phyloP scores from a whole-genome alignment of 1,140 invertebrate genomes.

The Zaprionus davidi region DNA sequence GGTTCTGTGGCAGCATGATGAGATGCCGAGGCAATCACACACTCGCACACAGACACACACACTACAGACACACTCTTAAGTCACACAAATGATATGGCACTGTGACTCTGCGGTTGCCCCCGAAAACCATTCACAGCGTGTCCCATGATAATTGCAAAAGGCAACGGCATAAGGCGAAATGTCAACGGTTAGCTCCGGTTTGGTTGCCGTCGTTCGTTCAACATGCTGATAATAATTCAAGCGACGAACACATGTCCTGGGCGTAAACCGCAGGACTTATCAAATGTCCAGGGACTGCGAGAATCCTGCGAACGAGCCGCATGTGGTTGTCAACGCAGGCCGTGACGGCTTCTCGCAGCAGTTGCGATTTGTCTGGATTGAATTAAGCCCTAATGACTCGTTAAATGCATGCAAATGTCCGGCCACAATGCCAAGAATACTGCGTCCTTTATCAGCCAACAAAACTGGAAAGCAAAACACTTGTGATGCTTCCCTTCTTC shows the following conservation, averaged over 20 bases:
- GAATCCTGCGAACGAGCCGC: background rate
- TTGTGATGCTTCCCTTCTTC: no score
- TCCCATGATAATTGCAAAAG: constrained; percentile 75
- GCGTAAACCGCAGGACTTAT: constrained; percentile 63
- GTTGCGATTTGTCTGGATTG: constrained; percentile 51
- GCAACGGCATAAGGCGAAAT: constrained; percentile 42
- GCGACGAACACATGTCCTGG: constrained; percentile 47
- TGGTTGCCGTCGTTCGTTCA: constrained; percentile 39
- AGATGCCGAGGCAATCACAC: constrained; percentile 60
- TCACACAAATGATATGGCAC: constrained; percentile 49
- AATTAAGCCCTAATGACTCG: constrained; percentile 70
- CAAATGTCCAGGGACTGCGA: constrained; percentile 33
- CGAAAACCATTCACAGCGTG: constrained; percentile 54
- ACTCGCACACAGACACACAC: constrained; percentile 22
- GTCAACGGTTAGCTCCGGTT: constrained; percentile 48
- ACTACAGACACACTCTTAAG: background rate
- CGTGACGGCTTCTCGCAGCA: constrained; percentile 13
- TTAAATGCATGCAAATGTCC: constrained; percentile 50
- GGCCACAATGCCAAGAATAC: background rate
- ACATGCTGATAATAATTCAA: constrained; percentile 78
- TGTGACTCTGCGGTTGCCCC: constrained; percentile 49
- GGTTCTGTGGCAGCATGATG: constrained; percentile 75
- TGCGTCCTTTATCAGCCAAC: background rate
- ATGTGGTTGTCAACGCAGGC: background rate
- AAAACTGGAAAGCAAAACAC: no score